Percentiles rank a stretch among this genome's conserved stretches.
These are phyloP conservation scores for Oreochromis mossambicus DNA, from an alignment of 2,797 vertebrate genomes.

Conservation along the genomic window DNA sequence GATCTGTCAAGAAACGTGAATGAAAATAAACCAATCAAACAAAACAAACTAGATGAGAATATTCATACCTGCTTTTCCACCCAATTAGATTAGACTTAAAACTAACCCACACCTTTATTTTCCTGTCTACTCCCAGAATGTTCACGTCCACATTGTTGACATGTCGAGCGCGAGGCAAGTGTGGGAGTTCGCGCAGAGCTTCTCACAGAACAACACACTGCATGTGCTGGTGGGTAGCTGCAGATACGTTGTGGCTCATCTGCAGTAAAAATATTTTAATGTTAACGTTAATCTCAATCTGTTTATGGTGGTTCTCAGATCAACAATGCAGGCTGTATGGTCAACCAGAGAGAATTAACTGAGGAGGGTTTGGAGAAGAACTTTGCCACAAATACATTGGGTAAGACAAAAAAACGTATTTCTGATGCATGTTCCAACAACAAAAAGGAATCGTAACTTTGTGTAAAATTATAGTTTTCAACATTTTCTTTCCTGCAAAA, in stretches of 20 bases:
- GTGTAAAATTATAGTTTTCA: background rate
- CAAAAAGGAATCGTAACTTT: background rate
- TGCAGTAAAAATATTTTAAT: background rate
- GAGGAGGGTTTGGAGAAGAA: constrained; percentile 86
- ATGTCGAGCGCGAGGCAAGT: constrained; percentile 80
- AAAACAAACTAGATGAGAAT: background rate
- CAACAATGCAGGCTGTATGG: constrained; percentile 87
- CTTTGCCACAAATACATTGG: constrained; percentile 85
- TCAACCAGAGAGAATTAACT: constrained; percentile 82
- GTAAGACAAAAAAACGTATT: constrained; percentile 54
- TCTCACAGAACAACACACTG: constrained; percentile 73
- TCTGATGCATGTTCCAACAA: background rate
- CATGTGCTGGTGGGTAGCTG: constrained; percentile 77
- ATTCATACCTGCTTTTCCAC: background rate
- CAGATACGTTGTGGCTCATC: background rate
- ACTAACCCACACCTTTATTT: background rate
- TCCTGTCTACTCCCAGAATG: constrained; percentile 60
- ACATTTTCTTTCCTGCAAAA: background rate
- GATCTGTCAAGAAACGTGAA: accelerated
- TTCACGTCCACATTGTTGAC: constrained; percentile 82
- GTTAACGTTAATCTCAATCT: background rate
- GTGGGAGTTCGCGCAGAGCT: constrained; percentile 82
- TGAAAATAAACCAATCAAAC: background rate
- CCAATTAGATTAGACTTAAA: background rate
- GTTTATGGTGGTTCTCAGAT: constrained; percentile 61